Evolutionary conservation across 1,140 invertebrate species (phyloP), one percentile per base, ranked within the genome.

Genomic region (Sminthurinus signatus): DNA sequence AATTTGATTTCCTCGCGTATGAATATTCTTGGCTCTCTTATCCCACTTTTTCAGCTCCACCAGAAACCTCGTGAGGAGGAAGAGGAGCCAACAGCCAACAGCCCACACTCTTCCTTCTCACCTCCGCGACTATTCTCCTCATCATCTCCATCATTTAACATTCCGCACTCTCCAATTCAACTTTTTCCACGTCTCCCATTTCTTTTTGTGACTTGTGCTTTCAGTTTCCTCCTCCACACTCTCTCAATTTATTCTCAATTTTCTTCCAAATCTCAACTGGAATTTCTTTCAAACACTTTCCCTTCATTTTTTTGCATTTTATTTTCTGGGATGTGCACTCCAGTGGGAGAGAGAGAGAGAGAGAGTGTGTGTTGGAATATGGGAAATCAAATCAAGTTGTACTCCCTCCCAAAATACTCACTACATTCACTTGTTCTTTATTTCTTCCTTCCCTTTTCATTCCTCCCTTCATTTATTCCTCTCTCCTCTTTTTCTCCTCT

Each of bases 1-100:
- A 52, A 52, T 52, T 52, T 52, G 50, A 52, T 52, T 52, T 52
- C 4, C 27, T 14, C 25, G 32, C 15, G 50, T 52, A 52, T 28
- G 50, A 52, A 52, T 52, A 52, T 52, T 52, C 50, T 52, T 52
- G n/a, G n/a, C n/a, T 52, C 50, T 4, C 27, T 23, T 52, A 14
- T 28, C 23, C 8, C 25, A 10, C 44, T 48, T n/a, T 25, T n/a
- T n/a, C n/a, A 25, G 14, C 21, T n/a, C 27, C 25, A 15, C 28
- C 21, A 28, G 23, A 2, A 27, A 8, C 5, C 12, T 27, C 50
- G 8, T 23, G 10, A 10, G 46, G 39, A 10, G 39, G 39, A 12
- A n/a, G 39, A 10, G 39, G 39, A 12, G 39, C 10, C 10, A 10
- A 12, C 10, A n/a, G 39, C 39, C 10, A 42, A 10, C n/a, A n/a